phyloP scores from a whole-genome alignment of 2,113 vertebrate genomes.

The Seriola rivoliana region DNA sequence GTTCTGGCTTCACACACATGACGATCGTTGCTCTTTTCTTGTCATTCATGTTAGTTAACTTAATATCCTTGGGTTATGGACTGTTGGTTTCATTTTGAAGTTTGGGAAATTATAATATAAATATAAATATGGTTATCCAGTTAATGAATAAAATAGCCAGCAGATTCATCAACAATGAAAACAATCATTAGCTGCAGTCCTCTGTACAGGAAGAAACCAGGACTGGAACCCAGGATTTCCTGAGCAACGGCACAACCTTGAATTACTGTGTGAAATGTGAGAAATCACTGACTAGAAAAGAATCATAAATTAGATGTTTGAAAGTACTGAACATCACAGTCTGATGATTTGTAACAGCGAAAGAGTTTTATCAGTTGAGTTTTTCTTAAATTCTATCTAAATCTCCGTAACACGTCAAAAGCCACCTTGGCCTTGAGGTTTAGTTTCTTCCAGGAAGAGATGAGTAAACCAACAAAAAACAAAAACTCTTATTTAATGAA shows the following conservation, averaged over 20 bases:
- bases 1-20: too few relatives aligned
- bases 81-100: not conserved
- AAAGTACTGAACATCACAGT: slow-evolving; percentile 24
- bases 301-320: not conserved
- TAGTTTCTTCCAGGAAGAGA: slow-evolving; percentile 30
- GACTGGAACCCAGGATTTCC: not conserved
- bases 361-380: slow-evolving; percentile 30
- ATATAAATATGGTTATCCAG: not conserved
- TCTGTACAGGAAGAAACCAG: not conserved
- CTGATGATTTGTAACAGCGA: slow-evolving; percentile 17
- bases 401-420: slow-evolving; percentile 34
- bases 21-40: too few relatives aligned
- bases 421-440: slow-evolving; percentile 37
- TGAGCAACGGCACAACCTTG: not conserved
- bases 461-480: slow-evolving; percentile 17
- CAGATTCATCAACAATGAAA: not conserved
- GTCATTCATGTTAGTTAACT: not conserved
- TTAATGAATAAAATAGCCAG: not conserved
- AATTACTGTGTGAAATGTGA: not conserved
- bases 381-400: slow-evolving; percentile 41
- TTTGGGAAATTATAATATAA: not conserved
- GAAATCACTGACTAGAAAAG: not conserved
- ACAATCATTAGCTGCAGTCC: not conserved
- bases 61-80: not conserved
- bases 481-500: slow-evolving; percentile 25